phyloP scores from a whole-genome alignment of 2,797 vertebrate species.

The Mormyrus hasselquistii region DNA sequence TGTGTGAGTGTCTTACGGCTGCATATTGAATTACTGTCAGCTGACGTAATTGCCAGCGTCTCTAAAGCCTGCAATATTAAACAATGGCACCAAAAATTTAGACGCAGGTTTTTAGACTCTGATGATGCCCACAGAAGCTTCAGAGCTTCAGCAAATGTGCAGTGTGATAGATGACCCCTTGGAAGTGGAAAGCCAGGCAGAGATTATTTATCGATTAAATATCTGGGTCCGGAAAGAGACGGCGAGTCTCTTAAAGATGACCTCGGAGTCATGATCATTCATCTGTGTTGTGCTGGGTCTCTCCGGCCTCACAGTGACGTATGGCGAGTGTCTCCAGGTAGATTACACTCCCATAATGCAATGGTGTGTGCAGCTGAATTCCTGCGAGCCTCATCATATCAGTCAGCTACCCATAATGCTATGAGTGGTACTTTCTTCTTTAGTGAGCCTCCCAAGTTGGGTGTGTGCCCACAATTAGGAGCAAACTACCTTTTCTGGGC shows the following conservation, averaged over 20 bases:
- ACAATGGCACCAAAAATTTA: background rate
- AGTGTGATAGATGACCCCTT: constrained; percentile 50
- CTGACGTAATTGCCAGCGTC: background rate
- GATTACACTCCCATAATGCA: background rate
- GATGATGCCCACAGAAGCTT: background rate
- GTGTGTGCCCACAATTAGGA: background rate
- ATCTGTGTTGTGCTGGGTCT: constrained; percentile 27
- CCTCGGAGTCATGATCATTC: constrained; percentile 35
- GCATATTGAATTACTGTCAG: background rate
- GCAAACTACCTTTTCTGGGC: background rate
- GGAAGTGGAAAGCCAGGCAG: constrained; percentile 43
- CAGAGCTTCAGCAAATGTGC: constrained; percentile 25
- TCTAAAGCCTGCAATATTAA: background rate
- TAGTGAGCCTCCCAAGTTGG: background rate
- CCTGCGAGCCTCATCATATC: background rate
- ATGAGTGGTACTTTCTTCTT: background rate
- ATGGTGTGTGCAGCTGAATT: background rate
- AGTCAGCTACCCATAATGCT: background rate
- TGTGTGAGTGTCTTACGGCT: background rate
- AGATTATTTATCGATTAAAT: constrained; percentile 64
- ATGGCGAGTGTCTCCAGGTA: background rate
- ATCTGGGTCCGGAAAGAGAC: constrained; percentile 43
- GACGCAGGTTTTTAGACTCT: background rate
- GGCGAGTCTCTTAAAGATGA: constrained; percentile 46
- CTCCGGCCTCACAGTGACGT: background rate